Evolutionary conservation across 2,888 invertebrate genomes (phyloP).

Genomic region (Venusia cambrica): DNA sequence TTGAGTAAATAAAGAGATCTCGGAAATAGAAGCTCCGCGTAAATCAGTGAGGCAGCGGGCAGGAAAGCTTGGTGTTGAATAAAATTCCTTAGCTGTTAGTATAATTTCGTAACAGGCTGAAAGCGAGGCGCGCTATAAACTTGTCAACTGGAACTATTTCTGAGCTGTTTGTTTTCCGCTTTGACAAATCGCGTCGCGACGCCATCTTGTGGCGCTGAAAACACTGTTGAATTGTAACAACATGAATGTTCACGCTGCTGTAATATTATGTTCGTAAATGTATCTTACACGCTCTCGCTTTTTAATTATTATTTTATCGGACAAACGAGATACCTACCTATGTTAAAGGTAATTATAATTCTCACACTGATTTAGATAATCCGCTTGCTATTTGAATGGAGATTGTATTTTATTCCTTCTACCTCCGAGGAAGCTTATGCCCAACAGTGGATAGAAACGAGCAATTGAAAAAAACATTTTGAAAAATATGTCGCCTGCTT

Average conservation of each 20-base stretch:
- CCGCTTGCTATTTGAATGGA: no score
- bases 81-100: conserved; percentile 50
- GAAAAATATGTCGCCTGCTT: no score
- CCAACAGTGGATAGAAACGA: no score
- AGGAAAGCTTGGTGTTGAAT: conserved; percentile 47
- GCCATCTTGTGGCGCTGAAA: conserved; percentile 58
- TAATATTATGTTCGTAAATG: conserved; percentile 12
- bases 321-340: no score
- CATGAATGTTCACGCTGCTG: conserved; percentile 16
- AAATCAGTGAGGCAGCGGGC: conserved; percentile 41
- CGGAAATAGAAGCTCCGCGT: conserved; percentile 25
- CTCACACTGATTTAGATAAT: no score
- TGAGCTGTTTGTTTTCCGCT: conserved; percentile 72
- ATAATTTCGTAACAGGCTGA: conserved; percentile 55
- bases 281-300: no score
- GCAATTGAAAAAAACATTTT: no score
- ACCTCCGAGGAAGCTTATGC: no score
- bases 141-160: conserved; percentile 77
- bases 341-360: no score
- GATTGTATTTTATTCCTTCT: no score
- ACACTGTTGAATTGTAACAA: conserved; percentile 30
- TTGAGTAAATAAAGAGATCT: conserved; percentile 21
- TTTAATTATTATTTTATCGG: no score
- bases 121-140: conserved; percentile 59
- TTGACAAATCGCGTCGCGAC: conserved; percentile 72